Conservation (phyloP, 2,797 vertebrate genomes). For the Characodon lateralis region DNA sequence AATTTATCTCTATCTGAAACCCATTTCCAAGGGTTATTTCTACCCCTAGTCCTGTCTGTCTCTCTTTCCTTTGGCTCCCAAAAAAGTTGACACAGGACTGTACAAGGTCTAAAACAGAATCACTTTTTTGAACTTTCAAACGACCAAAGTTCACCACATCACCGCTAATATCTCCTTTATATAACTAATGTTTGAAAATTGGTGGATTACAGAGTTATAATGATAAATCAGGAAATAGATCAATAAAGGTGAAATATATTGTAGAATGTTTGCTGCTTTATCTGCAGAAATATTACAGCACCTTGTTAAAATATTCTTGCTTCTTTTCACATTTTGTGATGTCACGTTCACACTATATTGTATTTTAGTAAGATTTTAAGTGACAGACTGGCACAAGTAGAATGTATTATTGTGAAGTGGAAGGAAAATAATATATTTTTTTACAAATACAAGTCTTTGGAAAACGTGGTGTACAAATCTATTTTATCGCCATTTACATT, state of each 20-base stretch:
- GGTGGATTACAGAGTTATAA: neutral
- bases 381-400: neutral
- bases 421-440: neutral
- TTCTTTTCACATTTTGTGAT: neutral
- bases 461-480: neutral
- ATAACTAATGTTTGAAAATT: neutral
- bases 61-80: neutral
- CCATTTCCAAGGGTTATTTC: neutral
- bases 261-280: neutral
- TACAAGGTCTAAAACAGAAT: neutral
- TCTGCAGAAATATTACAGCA: neutral
- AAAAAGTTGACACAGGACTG: neutral
- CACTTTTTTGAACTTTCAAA: neutral
- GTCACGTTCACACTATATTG: neutral
- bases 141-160: neutral
- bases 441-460: neutral
- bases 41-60: no score
- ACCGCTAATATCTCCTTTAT: neutral
- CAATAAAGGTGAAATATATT: neutral
- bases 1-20: neutral
- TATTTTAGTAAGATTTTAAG: neutral
- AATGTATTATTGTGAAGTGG: neutral
- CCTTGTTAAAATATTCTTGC: neutral
- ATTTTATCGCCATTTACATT: neutral
- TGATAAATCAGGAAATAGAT: neutral